Percentiles rank a stretch among this genome's conserved stretches.
Evolutionary conservation across 2,888 invertebrate species (phyloP).

Genomic region (Blastobasis adustella): DNA sequence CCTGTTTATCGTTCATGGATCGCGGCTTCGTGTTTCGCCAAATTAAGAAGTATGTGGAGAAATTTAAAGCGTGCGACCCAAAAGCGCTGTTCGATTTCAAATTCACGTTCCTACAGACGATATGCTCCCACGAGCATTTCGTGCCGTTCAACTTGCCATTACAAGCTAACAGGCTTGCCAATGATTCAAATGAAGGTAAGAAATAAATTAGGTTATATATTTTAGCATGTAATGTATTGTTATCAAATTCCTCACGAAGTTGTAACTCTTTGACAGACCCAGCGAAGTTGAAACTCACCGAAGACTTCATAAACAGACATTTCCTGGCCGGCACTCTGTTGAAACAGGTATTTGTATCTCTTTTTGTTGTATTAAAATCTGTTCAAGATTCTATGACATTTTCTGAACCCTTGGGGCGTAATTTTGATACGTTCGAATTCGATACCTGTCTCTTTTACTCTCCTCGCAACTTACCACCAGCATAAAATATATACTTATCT

Average conservation of each 20-base stretch:
- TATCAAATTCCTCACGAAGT: too few species aligned
- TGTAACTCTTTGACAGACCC: conserved; percentile 46
- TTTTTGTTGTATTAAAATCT: too few species aligned
- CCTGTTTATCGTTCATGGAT: conserved; percentile 94
- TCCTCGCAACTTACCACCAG: too few species aligned
- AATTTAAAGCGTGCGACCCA: conserved; percentile 87
- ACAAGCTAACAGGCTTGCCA: conserved; percentile 71
- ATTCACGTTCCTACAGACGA: conserved; percentile 91
- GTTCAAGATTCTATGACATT: too few species aligned
- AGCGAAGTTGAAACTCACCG: conserved; percentile 76
- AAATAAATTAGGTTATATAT: background rate
- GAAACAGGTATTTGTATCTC: conserved; percentile 71
- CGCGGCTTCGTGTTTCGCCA: conserved; percentile 93
- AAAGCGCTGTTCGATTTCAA: conserved; percentile 92
- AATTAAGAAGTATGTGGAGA: conserved; percentile 90
- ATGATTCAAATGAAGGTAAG: conserved; percentile 54
- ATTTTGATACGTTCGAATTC: too few species aligned
- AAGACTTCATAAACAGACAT: conserved; percentile 93
- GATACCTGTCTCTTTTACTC: too few species aligned
- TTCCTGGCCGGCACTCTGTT: conserved; percentile 92
- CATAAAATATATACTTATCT: too few species aligned
- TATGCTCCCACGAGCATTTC: conserved; percentile 96
- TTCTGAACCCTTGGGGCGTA: too few species aligned
- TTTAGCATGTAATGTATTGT: background rate
- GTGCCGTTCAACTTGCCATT: conserved; percentile 94